phyloP scores from a whole-genome alignment of 2,888 invertebrate species.

The Cataglyphis livida region DNA sequence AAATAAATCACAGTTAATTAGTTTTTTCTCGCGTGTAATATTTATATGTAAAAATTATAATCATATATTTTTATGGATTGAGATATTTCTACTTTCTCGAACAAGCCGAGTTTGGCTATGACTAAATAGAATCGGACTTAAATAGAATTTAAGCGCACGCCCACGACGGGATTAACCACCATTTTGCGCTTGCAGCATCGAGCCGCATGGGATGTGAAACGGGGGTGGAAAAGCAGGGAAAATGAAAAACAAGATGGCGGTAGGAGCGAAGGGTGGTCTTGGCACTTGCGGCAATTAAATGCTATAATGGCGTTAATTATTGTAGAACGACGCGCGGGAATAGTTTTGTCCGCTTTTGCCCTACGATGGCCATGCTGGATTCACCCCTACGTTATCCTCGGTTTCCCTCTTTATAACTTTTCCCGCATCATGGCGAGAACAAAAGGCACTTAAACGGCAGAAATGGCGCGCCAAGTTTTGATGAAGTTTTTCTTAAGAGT shows the following conservation, averaged over 20 bases:
- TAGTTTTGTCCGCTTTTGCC: conserved; percentile 72
- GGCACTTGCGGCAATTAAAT: conserved; percentile 80
- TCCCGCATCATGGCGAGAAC: conserved; percentile 36
- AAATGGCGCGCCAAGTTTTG: conserved; percentile 31
- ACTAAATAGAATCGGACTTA: conserved; percentile 14
- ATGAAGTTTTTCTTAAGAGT: conserved; percentile 28
- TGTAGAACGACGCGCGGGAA: conserved; percentile 71
- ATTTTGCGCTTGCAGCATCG: conserved; percentile 71
- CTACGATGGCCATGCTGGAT: conserved; percentile 33
- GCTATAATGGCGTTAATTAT: conserved; percentile 82
- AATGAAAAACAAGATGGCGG: conserved; percentile 80
- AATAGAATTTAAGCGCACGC: conserved; percentile 45
- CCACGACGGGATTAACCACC: conserved; percentile 72
- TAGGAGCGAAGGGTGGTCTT: conserved; percentile 65
- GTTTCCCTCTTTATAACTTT: conserved; percentile 56
- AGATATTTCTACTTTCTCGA: not conserved
- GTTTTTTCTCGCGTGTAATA: not conserved
- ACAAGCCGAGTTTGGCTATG: not conserved
- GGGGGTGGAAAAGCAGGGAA: conserved; percentile 61
- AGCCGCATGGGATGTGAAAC: conserved; percentile 30
- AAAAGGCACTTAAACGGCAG: conserved; percentile 41
- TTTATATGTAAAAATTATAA: not conserved
- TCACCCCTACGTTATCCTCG: conserved; percentile 30
- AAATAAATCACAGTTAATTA: not conserved
- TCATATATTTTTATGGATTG: not conserved